Conservation (phyloP, 2,113 vertebrate genomes). For the Neodontobutis hainanensis region DNA sequence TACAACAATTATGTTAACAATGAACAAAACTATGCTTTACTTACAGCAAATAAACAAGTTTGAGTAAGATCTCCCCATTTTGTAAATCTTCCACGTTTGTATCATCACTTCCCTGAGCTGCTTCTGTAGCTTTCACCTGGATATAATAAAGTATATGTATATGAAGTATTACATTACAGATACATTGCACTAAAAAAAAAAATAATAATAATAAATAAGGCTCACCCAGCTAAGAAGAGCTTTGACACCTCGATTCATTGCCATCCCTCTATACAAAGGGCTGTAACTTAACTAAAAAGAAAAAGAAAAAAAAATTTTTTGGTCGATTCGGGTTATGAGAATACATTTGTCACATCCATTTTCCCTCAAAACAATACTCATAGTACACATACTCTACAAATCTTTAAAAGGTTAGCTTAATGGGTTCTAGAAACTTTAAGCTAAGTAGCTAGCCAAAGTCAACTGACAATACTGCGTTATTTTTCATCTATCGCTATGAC, state of each 20-base stretch:
- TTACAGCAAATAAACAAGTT: slow-evolving; percentile 85
- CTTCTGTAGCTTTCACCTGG: slow-evolving; percentile 68
- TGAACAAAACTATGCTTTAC: slow-evolving; percentile 51
- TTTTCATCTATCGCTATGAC: too few species aligned
- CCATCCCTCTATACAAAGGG: background rate
- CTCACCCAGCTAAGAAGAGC: slow-evolving; percentile 69
- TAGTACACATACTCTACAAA: too few species aligned
- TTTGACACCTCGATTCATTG: slow-evolving; percentile 45
- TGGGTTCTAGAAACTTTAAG: too few species aligned
- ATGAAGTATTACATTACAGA: background rate
- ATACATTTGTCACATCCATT: too few species aligned
- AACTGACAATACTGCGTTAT: too few species aligned
- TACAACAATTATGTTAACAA: background rate
- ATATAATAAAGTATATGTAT: background rate
- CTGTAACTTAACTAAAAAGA: background rate
- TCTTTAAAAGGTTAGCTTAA: too few species aligned
- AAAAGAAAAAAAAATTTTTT: background rate
- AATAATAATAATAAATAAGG: background rate
- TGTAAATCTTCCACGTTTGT: slow-evolving; percentile 73
- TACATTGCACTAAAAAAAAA: background rate
- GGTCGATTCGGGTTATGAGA: too few species aligned
- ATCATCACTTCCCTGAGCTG: slow-evolving; percentile 70
- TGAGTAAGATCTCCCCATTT: slow-evolving; percentile 81
- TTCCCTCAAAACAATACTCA: too few species aligned
- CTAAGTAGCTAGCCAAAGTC: too few species aligned